Base-by-base conservation (phyloP, 2,888 invertebrate genomes). In the Spodoptera littoralis region DNA sequence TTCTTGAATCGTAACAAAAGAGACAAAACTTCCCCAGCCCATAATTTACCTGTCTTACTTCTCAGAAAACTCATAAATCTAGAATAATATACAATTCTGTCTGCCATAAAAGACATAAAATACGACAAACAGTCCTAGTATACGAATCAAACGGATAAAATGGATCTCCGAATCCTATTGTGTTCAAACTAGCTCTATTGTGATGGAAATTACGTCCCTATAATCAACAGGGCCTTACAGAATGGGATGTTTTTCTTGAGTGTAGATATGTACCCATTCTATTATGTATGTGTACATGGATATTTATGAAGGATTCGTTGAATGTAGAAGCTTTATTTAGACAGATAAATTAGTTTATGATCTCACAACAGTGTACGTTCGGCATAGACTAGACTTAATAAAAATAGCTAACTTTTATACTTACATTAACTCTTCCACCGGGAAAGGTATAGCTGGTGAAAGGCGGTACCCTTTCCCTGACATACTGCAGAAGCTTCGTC, bases 351-450 rank as follows among this genome's bases (percentile, higher is more conserved):
- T 6, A 8, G 36, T 36, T 6, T 1, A 36, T 36, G 8, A 36
- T 36, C 36, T 36, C 36, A 36, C 1, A 11, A 22, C 6, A 13
- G 11, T 11, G 24, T 46, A 13, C 4, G 13, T 41, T 18, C 9
- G 30, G 43, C 30, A n/a, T 42, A 30, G 11, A 46, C 9, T 9
- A 18, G 13, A n/a, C 11, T n/a, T 5, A 13, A 12, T 2, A 13
- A 48, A 24, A 44, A 8, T 11, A 30, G 11, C 11, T 11, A 12
- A 3, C 6, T 11, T 3, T 42, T 51, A 24, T 49, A 96, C 97
- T 97, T 90, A 97, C 97, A 91, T 97, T 97, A 78, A 97, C 94
- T 83, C 95, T 95, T 46, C 96, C 97, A 62, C 97, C 97, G 13
- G 95, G 91, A 70, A 96, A 96, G 13, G 95, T 95, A 81, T 96